phyloP scores from a whole-genome alignment of 2,113 vertebrate genomes.

The Alexandromys fortis region DNA sequence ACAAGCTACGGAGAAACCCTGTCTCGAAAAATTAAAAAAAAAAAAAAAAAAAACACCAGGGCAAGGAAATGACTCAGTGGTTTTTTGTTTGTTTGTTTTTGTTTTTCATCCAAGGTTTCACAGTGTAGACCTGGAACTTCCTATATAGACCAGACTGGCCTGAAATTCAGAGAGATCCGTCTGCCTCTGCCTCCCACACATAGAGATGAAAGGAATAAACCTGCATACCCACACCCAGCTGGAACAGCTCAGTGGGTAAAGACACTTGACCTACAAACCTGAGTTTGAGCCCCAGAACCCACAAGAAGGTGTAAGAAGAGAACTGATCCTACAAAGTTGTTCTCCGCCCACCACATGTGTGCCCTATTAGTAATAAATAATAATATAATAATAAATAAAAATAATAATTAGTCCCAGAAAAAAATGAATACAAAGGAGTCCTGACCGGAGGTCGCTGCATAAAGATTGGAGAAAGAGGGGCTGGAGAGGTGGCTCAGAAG shows the following conservation, averaged over 20 bases:
- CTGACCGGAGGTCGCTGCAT: background rate
- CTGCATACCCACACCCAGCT: background rate
- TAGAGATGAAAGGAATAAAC: background rate
- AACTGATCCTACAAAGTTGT: background rate
- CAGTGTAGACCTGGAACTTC: background rate
- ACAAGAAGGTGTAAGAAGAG: background rate
- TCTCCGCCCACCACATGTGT: too few species aligned
- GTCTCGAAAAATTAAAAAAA: too few species aligned
- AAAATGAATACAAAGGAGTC: background rate
- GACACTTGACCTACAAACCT: background rate
- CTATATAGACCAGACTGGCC: background rate
- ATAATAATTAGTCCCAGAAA: background rate
- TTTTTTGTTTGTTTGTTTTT: background rate
- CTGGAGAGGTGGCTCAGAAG: too few species aligned
- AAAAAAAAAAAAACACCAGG: too few species aligned
- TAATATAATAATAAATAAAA: too few species aligned
- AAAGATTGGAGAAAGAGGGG: background rate
- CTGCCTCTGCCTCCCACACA: background rate
- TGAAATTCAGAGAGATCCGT: background rate
- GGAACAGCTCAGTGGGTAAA: background rate
- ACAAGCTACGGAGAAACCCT: too few species aligned
- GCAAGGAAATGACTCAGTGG: background rate
- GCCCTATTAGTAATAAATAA: background rate
- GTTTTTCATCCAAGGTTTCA: background rate
- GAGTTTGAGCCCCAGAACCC: background rate